A percentile compares a stretch with the other conserved stretches of the same genome.
Conservation (phyloP, 2,888 invertebrate genomes). For the Hartigia nigra region DNA sequence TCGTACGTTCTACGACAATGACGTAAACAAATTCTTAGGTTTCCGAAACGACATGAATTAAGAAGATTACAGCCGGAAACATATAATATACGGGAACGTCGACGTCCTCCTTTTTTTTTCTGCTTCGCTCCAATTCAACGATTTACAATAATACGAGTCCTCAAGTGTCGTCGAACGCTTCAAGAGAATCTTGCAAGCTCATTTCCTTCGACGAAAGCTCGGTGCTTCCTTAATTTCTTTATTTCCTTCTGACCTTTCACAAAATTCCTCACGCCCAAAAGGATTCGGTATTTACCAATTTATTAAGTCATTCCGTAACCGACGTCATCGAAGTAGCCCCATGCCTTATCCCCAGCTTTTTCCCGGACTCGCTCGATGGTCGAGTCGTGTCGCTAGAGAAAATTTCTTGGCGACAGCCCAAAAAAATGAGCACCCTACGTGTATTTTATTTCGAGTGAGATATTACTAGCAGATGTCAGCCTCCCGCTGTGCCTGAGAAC, state of each 20-base stretch:
- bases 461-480: slow-evolving; percentile 55
- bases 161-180: not conserved
- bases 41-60: not conserved
- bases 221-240: not conserved
- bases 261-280: not conserved
- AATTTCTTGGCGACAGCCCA: slow-evolving; percentile 42
- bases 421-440: slow-evolving; percentile 37
- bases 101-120: not conserved
- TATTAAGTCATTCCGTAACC: not conserved
- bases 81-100: not conserved
- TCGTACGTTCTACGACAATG: not conserved
- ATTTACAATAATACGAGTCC: not conserved
- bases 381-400: not conserved
- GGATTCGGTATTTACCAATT: not conserved
- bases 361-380: not conserved
- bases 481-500: not conserved
- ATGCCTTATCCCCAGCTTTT: too few species aligned
- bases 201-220: not conserved
- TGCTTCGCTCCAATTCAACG: not conserved
- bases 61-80: not conserved
- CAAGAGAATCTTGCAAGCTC: not conserved
- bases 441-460: slow-evolving; percentile 53
- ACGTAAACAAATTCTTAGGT: not conserved
- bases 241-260: not conserved
- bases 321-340: not conserved